Percentiles rank a stretch among this genome's conserved stretches.
Conservation (phyloP, 2,113 vertebrate genomes). For the Poeciliopsis occidentalis region DNA sequence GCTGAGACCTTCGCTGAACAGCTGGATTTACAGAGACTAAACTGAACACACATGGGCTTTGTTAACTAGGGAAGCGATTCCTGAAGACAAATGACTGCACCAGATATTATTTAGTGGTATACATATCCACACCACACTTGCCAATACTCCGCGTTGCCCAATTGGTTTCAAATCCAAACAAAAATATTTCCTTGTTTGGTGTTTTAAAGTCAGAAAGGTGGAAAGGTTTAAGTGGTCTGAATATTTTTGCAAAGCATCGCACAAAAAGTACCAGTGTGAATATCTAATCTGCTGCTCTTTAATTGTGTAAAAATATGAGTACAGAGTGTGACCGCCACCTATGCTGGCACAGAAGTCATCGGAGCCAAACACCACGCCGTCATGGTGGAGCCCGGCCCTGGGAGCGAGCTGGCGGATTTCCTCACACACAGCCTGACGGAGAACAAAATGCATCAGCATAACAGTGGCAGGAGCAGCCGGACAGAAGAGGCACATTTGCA, state of each 20-base stretch:
- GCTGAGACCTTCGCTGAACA: neutral
- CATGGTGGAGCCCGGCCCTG: slow-evolving; percentile 86
- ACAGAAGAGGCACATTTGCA: slow-evolving; percentile 3
- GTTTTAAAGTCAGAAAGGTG: no score
- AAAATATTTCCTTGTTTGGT: no score
- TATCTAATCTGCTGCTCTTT: neutral
- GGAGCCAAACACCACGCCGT: slow-evolving; percentile 94
- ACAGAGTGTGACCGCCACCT: slow-evolving; percentile 78
- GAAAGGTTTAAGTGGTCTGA: no score
- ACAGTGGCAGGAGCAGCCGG: slow-evolving; percentile 1
- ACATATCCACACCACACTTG: no score
- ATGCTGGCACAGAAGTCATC: slow-evolving; percentile 99
- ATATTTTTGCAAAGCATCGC: neutral
- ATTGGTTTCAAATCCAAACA: no score
- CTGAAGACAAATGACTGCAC: no score
- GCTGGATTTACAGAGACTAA: neutral
- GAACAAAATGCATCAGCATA: slow-evolving; percentile 47
- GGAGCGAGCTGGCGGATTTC: slow-evolving; percentile 82
- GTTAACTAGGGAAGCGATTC: no score
- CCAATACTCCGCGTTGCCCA: no score
- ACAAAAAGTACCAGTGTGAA: neutral
- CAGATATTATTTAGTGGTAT: no score
- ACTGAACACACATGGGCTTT: no score
- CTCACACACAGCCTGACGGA: slow-evolving; percentile 89
- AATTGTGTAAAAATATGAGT: neutral